Base-by-base conservation (phyloP, 92 coral and sea anemone genomes). In the Isaurus tuberculatus region DNA sequence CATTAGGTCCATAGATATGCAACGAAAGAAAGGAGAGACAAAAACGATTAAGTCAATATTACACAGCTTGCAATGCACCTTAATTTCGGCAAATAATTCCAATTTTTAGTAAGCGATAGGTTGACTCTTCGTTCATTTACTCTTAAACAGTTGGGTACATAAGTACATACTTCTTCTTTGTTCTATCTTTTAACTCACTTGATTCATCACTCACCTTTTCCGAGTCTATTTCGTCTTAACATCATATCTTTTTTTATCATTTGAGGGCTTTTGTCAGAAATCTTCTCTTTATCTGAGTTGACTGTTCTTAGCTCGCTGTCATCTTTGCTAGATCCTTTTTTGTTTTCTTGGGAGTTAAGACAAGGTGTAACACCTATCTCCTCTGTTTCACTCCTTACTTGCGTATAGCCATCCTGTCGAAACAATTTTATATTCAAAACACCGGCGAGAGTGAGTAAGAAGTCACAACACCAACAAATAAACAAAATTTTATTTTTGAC, bases 221-320 rank as follows among this genome's bases (percentile, higher is more conserved):
- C 82, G 1, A 77, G 51, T 58, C 15, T 77, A 34, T 13, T 58
- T 36, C 82, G 82, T 25, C 37, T 77, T 25, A 77, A 34, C 2
- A 32, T 22, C 4, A 57, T 17, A 34, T 60, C 82, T 26, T 74
- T 74, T 34, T 61, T 74, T 40, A 31, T 57, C 26, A 22, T 26
- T 25, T 4, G 51, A 40, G 82, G 70, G 25, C 70, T 77, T 34
- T 77, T 60, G 82, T 19, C 19, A 22, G 36, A 34, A 15, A 26
- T 55, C 30, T 57, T 58, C 31, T 75, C 68, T 9, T 75, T 57
- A 29, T 14, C 32, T 6, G 51, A 58, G 14, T 43, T 34, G 25
- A 0, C 51, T n/a, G 51, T 13, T 33, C 64, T 65, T 4, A 64
- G 31, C 13, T 27, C 5, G 32, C 70, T 20, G 28, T 58, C 46